phyloP scores from a whole-genome alignment of 2,888 invertebrate genomes.

The Caenorhabditis macrosperma region DNA sequence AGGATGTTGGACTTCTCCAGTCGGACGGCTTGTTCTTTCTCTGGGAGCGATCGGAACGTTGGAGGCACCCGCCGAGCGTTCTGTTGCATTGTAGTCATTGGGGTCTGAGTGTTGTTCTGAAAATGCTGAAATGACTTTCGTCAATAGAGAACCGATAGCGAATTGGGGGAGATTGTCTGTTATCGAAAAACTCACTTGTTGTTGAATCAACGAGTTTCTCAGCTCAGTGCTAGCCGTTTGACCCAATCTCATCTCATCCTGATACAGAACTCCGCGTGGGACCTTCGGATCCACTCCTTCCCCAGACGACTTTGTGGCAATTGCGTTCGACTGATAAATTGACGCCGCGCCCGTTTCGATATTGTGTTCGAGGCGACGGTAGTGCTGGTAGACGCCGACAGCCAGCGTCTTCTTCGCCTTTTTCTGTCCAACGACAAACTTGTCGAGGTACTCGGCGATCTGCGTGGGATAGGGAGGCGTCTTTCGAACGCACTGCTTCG shows the following conservation, averaged over 20 bases:
- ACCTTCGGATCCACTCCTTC: slow-evolving; percentile 59
- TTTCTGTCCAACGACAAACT: slow-evolving; percentile 90
- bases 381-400: slow-evolving; percentile 99
- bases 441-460: slow-evolving; percentile 96
- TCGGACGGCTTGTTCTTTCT: slow-evolving; percentile 82
- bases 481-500: slow-evolving; percentile 51
- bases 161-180: neutral
- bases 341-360: slow-evolving; percentile 67
- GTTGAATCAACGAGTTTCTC: slow-evolving; percentile 48
- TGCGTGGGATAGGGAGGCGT: slow-evolving; percentile 80
- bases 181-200: slow-evolving; percentile 20
- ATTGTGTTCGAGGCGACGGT: slow-evolving; percentile 94
- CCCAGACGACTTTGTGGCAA: neutral
- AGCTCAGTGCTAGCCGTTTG: slow-evolving; percentile 58
- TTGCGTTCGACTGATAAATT: slow-evolving; percentile 37
- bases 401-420: slow-evolving; percentile 95
- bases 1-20: slow-evolving; percentile 96
- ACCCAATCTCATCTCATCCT: slow-evolving; percentile 65
- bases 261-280: slow-evolving; percentile 69
- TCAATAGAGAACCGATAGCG: neutral
- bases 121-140: slow-evolving; percentile 36
- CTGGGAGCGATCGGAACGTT: slow-evolving; percentile 68
- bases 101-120: slow-evolving; percentile 26
- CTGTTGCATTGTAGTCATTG: too few relatives aligned
- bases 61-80: slow-evolving; percentile 43